Conservation (phyloP, 2,113 vertebrate genomes). For the Empidonax alnorum region DNA sequence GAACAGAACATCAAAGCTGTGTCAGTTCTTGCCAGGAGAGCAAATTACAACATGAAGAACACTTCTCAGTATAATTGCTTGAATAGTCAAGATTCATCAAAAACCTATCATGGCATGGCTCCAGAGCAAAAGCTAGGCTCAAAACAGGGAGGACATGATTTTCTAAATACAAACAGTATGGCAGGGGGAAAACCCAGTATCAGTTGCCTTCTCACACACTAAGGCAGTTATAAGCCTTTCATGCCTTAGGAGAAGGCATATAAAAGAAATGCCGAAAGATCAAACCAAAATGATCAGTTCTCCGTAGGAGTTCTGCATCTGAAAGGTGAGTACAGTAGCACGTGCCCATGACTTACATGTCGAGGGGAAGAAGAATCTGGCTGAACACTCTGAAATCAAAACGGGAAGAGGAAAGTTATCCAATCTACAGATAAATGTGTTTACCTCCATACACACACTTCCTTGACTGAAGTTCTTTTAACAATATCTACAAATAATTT, state of each 20-base stretch:
- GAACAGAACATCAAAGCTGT: neutral
- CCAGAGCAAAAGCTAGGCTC: neutral
- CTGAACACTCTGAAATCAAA: slow-evolving; percentile 90
- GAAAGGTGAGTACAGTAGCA: slow-evolving; percentile 31
- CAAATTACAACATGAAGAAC: neutral
- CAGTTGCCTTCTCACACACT: neutral
- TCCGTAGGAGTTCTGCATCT: slow-evolving; percentile 35
- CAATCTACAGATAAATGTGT: neutral
- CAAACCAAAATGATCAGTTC: neutral
- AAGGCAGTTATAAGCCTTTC: neutral
- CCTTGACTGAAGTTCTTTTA: neutral
- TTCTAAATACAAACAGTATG: rapidly evolving
- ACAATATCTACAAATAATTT: neutral
- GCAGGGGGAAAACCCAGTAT: rapidly evolving
- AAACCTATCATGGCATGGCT: neutral
- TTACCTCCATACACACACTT: neutral
- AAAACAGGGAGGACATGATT: neutral
- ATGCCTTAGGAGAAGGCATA: neutral
- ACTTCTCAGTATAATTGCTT: neutral
- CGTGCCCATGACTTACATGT: slow-evolving; percentile 84
- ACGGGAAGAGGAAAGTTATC: neutral
- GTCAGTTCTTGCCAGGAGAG: neutral
- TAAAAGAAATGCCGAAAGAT: neutral
- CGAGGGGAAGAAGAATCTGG: slow-evolving; percentile 97
- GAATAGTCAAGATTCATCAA: neutral